A percentile compares a stretch with the other conserved stretches of the same genome.
phyloP scores from a whole-genome alignment of 2,797 vertebrate genomes.

The Coranthus polyacanthus region DNA sequence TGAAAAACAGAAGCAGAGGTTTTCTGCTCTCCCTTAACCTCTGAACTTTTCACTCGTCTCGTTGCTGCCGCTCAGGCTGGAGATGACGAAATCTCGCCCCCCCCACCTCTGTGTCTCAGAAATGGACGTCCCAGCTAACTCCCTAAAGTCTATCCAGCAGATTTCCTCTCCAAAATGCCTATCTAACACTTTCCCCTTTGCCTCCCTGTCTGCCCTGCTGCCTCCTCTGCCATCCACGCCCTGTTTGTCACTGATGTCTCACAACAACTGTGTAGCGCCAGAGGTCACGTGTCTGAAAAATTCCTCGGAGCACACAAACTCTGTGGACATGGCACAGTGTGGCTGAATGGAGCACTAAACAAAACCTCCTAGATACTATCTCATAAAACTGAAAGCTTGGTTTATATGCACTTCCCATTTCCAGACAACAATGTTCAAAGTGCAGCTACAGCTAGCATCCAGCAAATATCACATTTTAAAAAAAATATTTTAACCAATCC shows the following conservation, averaged over 20 bases:
- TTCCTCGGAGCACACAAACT: constrained; percentile 13
- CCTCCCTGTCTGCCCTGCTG: constrained; percentile 32
- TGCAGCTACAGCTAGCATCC: too few species aligned
- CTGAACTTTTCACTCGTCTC: constrained; percentile 18
- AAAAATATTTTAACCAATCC: too few species aligned
- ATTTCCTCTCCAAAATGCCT: constrained; percentile 23
- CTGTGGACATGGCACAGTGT: neutral
- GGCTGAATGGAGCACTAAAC: neutral
- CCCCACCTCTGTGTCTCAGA: constrained; percentile 22
- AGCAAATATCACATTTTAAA: too few species aligned
- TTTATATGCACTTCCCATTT: too few species aligned
- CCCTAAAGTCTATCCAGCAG: constrained; percentile 1
- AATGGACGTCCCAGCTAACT: constrained; percentile 18
- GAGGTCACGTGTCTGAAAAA: constrained; percentile 54
- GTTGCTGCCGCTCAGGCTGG: constrained; percentile 37
- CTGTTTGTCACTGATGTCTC: constrained; percentile 51
- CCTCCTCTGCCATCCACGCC: constrained; percentile 15
- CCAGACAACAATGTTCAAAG: too few species aligned
- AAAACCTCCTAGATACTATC: too few species aligned
- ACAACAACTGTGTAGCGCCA: constrained; percentile 47
- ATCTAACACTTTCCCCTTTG: constrained; percentile 26
- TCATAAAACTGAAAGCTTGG: too few species aligned
- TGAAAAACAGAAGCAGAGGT: constrained; percentile 28
- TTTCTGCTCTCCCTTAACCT: constrained; percentile 21
- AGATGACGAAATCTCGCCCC: constrained; percentile 40